These are phyloP conservation scores for Rhadina sibilatrix DNA, from an alignment of 2,113 vertebrate species.

Conservation along the genomic window DNA sequence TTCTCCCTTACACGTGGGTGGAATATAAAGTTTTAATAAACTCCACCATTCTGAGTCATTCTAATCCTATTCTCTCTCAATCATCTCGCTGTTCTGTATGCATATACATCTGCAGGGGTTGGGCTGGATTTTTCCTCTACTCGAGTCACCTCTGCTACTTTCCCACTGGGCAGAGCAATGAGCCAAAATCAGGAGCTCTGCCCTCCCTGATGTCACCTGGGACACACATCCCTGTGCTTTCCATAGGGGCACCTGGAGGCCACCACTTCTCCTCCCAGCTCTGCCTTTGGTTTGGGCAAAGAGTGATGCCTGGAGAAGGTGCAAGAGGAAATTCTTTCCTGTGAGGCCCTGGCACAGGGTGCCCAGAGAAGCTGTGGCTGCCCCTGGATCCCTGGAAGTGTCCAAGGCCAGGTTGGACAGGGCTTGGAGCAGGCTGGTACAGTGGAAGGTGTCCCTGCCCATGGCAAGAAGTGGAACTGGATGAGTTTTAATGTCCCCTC, in stretches of 20 bases:
- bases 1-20: neutral
- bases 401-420: accelerated
- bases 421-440: accelerated
- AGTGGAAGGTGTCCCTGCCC: neutral
- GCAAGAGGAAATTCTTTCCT: accelerated
- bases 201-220: neutral
- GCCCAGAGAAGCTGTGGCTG: neutral
- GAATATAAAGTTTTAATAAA: constrained; percentile 9
- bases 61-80: constrained; percentile 34
- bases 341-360: neutral
- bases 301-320: neutral
- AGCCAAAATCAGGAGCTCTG: neutral
- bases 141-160: neutral
- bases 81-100: neutral
- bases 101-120: neutral
- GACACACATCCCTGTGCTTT: neutral
- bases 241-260: accelerated
- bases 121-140: neutral
- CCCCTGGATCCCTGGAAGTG: neutral
- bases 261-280: neutral
- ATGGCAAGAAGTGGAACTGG: neutral
- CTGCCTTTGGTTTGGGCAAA: neutral
- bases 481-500: neutral
- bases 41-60: neutral
- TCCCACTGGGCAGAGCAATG: neutral